These are phyloP conservation scores for Aplysina aerophoba DNA, from an alignment of 37 sponge, comb jelly and placozoan genomes.

Conservation along the genomic window DNA sequence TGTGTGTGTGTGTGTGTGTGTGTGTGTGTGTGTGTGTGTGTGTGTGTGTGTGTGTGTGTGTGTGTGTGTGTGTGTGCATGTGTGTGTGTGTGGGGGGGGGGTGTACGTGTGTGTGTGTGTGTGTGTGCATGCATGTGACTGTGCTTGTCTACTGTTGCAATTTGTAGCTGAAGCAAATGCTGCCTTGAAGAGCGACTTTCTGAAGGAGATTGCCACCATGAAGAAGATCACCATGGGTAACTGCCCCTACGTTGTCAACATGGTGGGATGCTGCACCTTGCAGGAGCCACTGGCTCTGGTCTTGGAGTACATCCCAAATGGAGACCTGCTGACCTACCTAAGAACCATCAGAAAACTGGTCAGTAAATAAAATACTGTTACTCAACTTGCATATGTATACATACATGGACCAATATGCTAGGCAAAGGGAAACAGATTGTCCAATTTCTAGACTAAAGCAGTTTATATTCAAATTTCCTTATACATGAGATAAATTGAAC, in stretches of 20 bases:
- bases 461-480: too few species aligned
- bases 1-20: conserved; percentile 21
- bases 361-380: conserved; percentile 1
- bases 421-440: too few species aligned
- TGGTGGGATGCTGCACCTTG: conserved; percentile 72
- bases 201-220: conserved; percentile 38
- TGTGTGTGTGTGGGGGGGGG: not conserved
- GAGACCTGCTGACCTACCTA: conserved; percentile 70
- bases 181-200: conserved; percentile 30
- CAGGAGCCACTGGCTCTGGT: conserved; percentile 60
- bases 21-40: conserved; percentile 26
- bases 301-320: conserved; percentile 51
- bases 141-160: not conserved
- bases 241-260: conserved; percentile 57
- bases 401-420: too few species aligned
- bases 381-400: too few species aligned
- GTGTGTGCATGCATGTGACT: conserved; percentile 15
- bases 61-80: conserved; percentile 22
- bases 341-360: conserved; percentile 36
- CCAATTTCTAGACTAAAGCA: too few species aligned
- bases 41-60: conserved; percentile 31
- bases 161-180: conserved; percentile 18
- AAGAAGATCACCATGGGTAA: conserved; percentile 35
- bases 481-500: too few species aligned
- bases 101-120: conserved; percentile 20